Base-by-base conservation (phyloP, 2,888 invertebrate genomes). In the Machimus rusticus region DNA sequence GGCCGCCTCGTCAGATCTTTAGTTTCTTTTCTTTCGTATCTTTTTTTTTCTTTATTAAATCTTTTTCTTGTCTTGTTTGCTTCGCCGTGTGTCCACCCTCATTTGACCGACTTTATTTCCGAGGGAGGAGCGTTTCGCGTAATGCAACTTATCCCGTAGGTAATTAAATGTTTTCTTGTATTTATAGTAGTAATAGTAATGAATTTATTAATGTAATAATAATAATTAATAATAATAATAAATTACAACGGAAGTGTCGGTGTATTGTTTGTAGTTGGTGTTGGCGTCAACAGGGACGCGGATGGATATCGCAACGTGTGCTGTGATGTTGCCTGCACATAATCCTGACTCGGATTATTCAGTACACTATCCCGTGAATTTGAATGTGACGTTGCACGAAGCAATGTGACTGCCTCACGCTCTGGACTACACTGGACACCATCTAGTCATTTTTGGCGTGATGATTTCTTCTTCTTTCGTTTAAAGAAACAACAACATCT, bases 401-500 rank as follows among this genome's bases (percentile, higher is more conserved):
- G 92, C 91, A 95, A 92, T 88, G 94, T 95, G 88, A 94, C 94
- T 90, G 94, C 94, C 91, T 94, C 94, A 91, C 94, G 94, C 92
- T 94, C 95, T 91, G 94, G 94, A 92, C 94, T 94, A 93, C 94
- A 94, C 93, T 94, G 94, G 91, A 94, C 94, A 93, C 94, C 94
- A 92, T 94, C 96, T 95, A 96, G 97, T 97, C 97, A 97, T 95
- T 97, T 97, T 94, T 96, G 96, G 92, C 97, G 95, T 90, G 96
- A 95, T 93, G 96, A 96, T 96, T 98, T 98, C 96, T 99, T 99
- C 97, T 98, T 98, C 97, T 98, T 98, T 93, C 98, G 96, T 94
- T 98, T 98, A 95, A 98, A 98, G 96, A 99, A 99, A 94, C 98
- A 99, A 94, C 99, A 99, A 95, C 99, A 99, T 95, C 98, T 98